A percentile compares a stretch with the other conserved stretches of the same genome.
phyloP scores from a whole-genome alignment of 2,797 vertebrate species.

The Gymnothorax javanicus region DNA sequence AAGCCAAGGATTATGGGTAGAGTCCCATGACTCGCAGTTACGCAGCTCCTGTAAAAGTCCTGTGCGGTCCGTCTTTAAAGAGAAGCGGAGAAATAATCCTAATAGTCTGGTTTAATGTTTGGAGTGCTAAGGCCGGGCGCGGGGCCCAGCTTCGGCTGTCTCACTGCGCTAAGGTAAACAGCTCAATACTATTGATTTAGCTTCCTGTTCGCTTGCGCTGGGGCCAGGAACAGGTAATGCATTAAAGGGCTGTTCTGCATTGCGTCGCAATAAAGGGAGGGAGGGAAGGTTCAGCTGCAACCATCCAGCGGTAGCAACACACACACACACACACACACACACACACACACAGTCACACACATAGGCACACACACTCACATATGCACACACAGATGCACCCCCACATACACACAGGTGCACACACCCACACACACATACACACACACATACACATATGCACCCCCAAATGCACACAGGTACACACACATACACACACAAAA shows the following conservation, averaged over 20 bases:
- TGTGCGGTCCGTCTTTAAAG: conserved; percentile 62
- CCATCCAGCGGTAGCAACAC: not conserved
- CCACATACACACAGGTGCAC: not conserved
- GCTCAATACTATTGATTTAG: conserved; percentile 82
- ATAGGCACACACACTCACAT: not conserved
- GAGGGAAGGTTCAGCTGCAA: not conserved
- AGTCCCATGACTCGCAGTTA: conserved; percentile 43
- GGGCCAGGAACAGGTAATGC: conserved; percentile 71
- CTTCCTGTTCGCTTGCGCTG: conserved; percentile 61
- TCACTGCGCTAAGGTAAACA: conserved; percentile 77
- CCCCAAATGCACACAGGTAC: conserved; percentile 33
- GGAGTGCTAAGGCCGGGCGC: conserved; percentile 74
- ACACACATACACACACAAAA: conserved; percentile 21
- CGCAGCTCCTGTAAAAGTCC: conserved; percentile 43
- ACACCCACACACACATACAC: not conserved
- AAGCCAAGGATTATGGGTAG: conserved; percentile 69
- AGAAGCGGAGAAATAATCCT: conserved; percentile 78
- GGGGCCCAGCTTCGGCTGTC: conserved; percentile 57
- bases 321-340: not conserved
- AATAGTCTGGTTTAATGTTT: conserved; percentile 83
- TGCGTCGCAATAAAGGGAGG: conserved; percentile 55
- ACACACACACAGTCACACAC: conserved; percentile 22
- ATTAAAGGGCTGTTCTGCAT: conserved; percentile 70
- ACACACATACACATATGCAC: conserved; percentile 23
- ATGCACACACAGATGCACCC: not conserved